These are phyloP conservation scores for Baronia brevicornis DNA, from an alignment of 2,888 invertebrate species.

Conservation along the genomic window DNA sequence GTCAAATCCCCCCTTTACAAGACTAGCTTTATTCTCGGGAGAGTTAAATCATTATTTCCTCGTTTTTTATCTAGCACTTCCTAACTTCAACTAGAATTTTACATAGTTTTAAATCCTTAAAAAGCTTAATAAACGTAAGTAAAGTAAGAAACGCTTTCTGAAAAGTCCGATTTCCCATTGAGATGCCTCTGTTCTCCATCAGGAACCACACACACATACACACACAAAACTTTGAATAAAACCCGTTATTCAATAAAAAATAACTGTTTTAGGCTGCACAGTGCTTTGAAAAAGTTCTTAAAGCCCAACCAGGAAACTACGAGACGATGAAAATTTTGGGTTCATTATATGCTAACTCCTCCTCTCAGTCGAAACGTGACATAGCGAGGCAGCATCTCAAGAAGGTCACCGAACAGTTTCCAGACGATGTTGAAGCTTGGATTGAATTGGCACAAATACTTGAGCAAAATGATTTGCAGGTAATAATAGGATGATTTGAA, in stretches of 20 bases:
- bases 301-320: conserved; percentile 97
- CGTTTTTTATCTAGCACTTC: no score
- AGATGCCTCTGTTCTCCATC: no score
- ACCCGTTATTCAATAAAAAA: not conserved
- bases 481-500: conserved; percentile 25
- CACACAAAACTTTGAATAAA: no score
- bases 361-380: conserved; percentile 92
- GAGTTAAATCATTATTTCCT: no score
- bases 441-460: conserved; percentile 98
- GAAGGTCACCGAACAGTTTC: conserved; percentile 97
- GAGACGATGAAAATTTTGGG: conserved; percentile 99
- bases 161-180: no score
- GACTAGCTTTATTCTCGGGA: no score
- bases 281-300: conserved; percentile 98
- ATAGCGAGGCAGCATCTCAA: conserved; percentile 95
- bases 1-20: no score
- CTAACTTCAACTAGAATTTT: no score
- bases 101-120: not conserved
- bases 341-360: conserved; percentile 94
- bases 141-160: no score
- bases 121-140: no score
- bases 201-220: no score
- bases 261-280: conserved; percentile 87
- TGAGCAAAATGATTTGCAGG: conserved; percentile 92
- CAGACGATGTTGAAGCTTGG: conserved; percentile 99